These are phyloP conservation scores for Crocodylus rhombifer DNA, from an alignment of 2,797 vertebrate species.

Conservation along the genomic window DNA sequence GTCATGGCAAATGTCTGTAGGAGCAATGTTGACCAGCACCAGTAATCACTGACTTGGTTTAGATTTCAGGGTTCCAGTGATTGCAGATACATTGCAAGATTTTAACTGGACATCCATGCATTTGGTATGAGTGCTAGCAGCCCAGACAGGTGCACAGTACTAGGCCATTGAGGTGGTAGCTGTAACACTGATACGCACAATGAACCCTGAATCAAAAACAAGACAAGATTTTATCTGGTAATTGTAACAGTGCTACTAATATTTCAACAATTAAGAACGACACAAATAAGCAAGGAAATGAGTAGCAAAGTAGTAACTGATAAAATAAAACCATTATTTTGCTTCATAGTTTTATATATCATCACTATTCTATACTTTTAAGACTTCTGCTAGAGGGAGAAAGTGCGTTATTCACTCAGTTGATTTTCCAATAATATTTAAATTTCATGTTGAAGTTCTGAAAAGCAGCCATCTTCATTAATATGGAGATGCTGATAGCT, in stretches of 20 bases:
- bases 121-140: too few relatives aligned
- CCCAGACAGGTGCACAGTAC: too few relatives aligned
- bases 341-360: background rate
- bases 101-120: too few relatives aligned
- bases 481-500: rapidly evolving
- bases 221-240: background rate
- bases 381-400: background rate
- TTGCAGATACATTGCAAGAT: too few relatives aligned
- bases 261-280: background rate
- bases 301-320: background rate
- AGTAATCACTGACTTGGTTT: too few relatives aligned
- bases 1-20: too few relatives aligned
- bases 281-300: background rate
- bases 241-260: background rate
- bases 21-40: too few relatives aligned
- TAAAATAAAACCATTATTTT: background rate
- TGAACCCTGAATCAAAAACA: background rate
- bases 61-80: too few relatives aligned
- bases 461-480: background rate
- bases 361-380: background rate
- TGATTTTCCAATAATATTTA: background rate
- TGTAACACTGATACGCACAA: background rate
- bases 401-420: background rate
- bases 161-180: too few relatives aligned
- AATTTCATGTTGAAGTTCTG: background rate